Percentiles rank a stretch among this genome's conserved stretches.
Conservation (phyloP, 2,888 invertebrate species). For the Spodoptera picta region DNA sequence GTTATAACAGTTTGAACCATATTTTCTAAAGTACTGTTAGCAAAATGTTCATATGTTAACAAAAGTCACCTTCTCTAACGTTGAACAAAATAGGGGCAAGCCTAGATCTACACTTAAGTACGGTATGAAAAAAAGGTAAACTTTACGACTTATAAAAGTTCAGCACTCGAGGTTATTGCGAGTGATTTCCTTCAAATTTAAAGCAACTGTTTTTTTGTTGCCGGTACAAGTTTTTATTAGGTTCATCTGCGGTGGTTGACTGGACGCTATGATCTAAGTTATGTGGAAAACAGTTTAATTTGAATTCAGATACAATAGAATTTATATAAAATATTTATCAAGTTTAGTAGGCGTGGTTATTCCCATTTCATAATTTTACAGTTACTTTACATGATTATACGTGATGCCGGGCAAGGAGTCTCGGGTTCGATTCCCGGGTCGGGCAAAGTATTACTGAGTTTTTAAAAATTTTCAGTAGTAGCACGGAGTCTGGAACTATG, state of each 20-base stretch:
- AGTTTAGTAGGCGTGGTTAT: too few relatives aligned
- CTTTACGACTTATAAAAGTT: conserved; percentile 54
- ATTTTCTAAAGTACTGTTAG: neutral
- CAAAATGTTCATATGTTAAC: conserved; percentile 5
- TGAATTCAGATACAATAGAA: too few relatives aligned
- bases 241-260: conserved; percentile 14
- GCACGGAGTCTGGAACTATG: too few relatives aligned
- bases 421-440: too few relatives aligned
- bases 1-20: neutral
- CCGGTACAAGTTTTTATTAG: conserved; percentile 35
- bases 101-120: conserved; percentile 23
- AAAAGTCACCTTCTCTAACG: neutral
- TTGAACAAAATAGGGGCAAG: conserved; percentile 18
- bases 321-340: too few relatives aligned
- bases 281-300: conserved; percentile 1
- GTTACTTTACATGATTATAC: too few relatives aligned
- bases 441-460: too few relatives aligned
- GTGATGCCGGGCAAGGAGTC: too few relatives aligned
- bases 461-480: too few relatives aligned
- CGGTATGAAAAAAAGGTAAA: conserved; percentile 44
- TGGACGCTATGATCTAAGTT: conserved; percentile 9
- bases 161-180: conserved; percentile 31
- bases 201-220: conserved; percentile 50
- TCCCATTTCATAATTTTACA: too few relatives aligned
- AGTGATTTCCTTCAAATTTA: conserved; percentile 46